Evolutionary conservation across 2,888 invertebrate species (phyloP), one percentile per base, ranked within the genome.

Genomic region (Gortyna flavago): DNA sequence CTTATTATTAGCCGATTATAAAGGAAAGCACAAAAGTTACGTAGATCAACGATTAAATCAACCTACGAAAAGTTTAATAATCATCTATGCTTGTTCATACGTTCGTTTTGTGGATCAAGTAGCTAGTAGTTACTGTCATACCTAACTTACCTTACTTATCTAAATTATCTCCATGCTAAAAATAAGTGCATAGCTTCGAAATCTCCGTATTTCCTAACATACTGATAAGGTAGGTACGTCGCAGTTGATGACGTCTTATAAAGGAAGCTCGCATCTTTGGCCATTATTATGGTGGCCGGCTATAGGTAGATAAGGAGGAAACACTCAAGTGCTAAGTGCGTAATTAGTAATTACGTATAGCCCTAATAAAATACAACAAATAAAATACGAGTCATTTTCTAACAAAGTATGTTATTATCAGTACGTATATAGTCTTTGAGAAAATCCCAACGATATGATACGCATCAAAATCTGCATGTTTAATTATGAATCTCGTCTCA

Each of bases 161-260:
- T 83, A 16, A 79, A 84, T 75, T 72, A 81, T 75, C 82, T 70
- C n/a, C 67, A 38, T 9, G 21, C 68, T 57, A 70, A 75, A 86
- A 84, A 87, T 87, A 87, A 87, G 71, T 68, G 65, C 77, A 72
- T 71, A 69, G 44, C 68, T 79, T 78, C n/a, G 59, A 85, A 76
- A 74, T 79, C 67, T 77, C 70, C 21, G 51, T 44, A 71, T 81
- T 84, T 70, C 78, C 35, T 71, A 75, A 84, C 72, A 76, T 13
- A 25, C 57, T 44, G 77, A 77, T 80, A 77, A 61, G 64, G n/a
- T 70, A 61, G 64, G n/a, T 70, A 68, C 66, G 48, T 71, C 44
- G 64, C 35, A 66, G 35, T 51, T 75, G 54, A 62, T 84, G 81
- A 81, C 73, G 78, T 75, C 70, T 78, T 51, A 21, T 54, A 21